Conservation (phyloP, 2,888 invertebrate genomes). For the Eupithecia subfuscata region DNA sequence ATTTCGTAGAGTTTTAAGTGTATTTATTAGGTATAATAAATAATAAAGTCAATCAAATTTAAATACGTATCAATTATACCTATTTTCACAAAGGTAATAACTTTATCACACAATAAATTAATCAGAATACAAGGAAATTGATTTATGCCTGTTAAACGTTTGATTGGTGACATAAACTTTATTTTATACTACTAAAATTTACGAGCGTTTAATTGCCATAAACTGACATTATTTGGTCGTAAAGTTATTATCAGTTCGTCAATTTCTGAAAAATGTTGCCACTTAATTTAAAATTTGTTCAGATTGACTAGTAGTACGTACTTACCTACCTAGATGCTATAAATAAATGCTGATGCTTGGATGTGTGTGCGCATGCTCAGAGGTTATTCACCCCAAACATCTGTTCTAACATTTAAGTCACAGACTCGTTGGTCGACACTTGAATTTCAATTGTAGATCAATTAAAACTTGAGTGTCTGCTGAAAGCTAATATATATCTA, state of each 20-base stretch:
- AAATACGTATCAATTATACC: constrained; percentile 2
- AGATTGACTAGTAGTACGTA: constrained; percentile 51
- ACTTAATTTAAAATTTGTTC: constrained; percentile 34
- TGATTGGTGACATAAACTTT: constrained; percentile 41
- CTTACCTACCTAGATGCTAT: constrained; percentile 53
- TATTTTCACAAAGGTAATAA: constrained; percentile 3
- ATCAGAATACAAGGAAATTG: constrained; percentile 31
- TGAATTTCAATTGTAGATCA: constrained; percentile 52
- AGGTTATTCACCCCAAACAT: constrained; percentile 79
- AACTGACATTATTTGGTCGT: constrained; percentile 37
- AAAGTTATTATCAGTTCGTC: constrained; percentile 39
- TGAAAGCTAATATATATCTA: neutral
- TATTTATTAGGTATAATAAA: neutral
- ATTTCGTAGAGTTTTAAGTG: neutral
- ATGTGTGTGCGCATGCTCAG: constrained; percentile 57
- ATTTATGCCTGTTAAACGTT: constrained; percentile 39
- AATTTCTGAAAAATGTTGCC: constrained; percentile 32
- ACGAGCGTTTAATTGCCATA: constrained; percentile 41
- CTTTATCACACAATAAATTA: constrained; percentile 24
- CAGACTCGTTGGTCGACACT: constrained; percentile 58
- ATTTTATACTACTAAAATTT: constrained; percentile 38
- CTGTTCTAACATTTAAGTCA: constrained; percentile 79
- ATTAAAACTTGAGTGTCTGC: constrained; percentile 16
- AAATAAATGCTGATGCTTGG: constrained; percentile 55
- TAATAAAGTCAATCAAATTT: neutral